These are phyloP conservation scores for Cristatella mucedo DNA, from an alignment of 2,888 invertebrate species.

Conservation along the genomic window DNA sequence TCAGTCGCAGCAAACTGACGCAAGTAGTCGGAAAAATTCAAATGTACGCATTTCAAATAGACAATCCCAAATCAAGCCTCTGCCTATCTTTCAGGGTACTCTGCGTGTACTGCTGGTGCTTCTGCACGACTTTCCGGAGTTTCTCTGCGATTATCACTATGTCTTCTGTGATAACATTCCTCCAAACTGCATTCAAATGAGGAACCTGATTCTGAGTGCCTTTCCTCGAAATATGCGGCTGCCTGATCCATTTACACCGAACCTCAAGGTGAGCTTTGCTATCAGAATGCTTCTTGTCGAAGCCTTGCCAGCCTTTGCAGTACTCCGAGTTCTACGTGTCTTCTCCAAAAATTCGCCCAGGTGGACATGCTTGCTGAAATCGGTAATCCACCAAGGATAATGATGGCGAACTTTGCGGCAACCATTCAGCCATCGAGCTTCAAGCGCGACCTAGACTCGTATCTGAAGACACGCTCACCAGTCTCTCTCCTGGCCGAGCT, in stretches of 20 bases:
- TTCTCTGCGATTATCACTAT: constrained; percentile 96
- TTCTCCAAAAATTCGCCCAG: constrained; percentile 7
- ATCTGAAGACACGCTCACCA: constrained; percentile 78
- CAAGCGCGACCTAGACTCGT: constrained; percentile 89
- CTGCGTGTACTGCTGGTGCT: constrained; percentile 80
- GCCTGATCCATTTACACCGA: constrained; percentile 96
- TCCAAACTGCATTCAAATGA: constrained; percentile 94
- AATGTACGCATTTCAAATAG: neutral
- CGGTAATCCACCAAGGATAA: constrained; percentile 67
- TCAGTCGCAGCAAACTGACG: too few relatives aligned
- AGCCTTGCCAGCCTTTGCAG: too few relatives aligned
- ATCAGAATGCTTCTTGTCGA: too few relatives aligned
- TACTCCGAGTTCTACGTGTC: constrained; percentile 3
- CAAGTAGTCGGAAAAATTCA: too few relatives aligned
- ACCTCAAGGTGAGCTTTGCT: constrained; percentile 58
- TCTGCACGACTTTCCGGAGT: constrained; percentile 96
- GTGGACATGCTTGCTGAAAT: constrained; percentile 80
- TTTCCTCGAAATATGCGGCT: constrained; percentile 94
- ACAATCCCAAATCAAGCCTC: neutral
- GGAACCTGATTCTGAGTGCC: constrained; percentile 90
- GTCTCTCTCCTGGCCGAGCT: constrained; percentile 88
- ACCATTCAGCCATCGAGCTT: constrained; percentile 73
- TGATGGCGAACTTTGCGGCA: constrained; percentile 67
- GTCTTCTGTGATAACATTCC: constrained; percentile 98
- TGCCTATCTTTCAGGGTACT: constrained; percentile 44